Conservation (phyloP, 1,140 invertebrate genomes). For the Saccostrea cuccullata region DNA sequence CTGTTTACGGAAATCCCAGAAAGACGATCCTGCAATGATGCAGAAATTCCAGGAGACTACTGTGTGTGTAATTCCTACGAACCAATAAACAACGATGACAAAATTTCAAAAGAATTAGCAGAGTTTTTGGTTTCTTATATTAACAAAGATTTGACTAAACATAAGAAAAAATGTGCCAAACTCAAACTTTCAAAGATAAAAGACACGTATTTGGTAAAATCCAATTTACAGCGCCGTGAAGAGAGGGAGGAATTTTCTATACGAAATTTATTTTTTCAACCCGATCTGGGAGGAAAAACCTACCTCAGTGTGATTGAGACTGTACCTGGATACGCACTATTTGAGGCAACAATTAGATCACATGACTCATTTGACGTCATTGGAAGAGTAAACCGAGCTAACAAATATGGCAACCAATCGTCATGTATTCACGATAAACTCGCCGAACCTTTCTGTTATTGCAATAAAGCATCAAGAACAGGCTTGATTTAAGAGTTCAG, state of each 20-base stretch:
- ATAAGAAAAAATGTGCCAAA: conserved; percentile 60
- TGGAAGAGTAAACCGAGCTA: conserved; percentile 43
- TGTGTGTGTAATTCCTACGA: conserved; percentile 77
- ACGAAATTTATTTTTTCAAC: conserved; percentile 61
- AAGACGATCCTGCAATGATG: conserved; percentile 76
- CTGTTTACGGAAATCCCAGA: conserved; percentile 76
- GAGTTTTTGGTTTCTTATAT: conserved; percentile 58
- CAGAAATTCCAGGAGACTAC: conserved; percentile 77
- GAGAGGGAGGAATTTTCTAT: conserved; percentile 57
- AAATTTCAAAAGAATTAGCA: conserved; percentile 45
- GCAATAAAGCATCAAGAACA: neutral
- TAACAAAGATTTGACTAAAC: conserved; percentile 57
- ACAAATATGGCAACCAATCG: conserved; percentile 53
- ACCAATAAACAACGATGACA: neutral
- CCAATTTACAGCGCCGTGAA: conserved; percentile 45
- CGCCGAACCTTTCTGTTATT: neutral
- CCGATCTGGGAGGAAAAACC: conserved; percentile 62
- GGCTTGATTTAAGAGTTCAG: too few relatives aligned
- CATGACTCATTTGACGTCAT: neutral
- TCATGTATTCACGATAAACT: conserved; percentile 48
- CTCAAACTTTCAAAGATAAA: conserved; percentile 50
- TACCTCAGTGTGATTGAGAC: conserved; percentile 50
- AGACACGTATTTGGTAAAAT: conserved; percentile 43
- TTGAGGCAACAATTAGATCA: conserved; percentile 48
- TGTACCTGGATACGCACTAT: conserved; percentile 41